Conservation (phyloP, 37 sponge, comb jelly and placozoan species). For the Axinella damicornis region DNA sequence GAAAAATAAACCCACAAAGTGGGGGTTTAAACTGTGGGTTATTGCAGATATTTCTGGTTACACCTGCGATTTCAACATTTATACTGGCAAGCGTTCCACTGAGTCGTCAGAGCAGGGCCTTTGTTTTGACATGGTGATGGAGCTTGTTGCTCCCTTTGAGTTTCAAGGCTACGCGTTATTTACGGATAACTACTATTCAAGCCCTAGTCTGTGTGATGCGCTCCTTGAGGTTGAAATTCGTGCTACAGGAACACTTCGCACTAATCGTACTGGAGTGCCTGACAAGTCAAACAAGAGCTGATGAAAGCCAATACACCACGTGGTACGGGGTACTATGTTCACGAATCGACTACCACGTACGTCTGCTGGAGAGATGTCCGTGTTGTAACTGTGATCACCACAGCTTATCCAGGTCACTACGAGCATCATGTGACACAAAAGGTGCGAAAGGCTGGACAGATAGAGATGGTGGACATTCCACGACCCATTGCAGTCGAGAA, state of each 20-base stretch:
- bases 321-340: constrained; percentile 43
- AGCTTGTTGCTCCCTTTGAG: neutral
- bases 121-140: neutral
- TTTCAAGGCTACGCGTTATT: constrained; percentile 56
- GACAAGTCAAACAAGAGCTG: neutral
- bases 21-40: constrained; percentile 51
- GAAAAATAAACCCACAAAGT: constrained; percentile 46
- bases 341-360: constrained; percentile 21
- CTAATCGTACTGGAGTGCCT: constrained; percentile 21
- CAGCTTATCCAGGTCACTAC: constrained; percentile 42
- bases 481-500: constrained; percentile 31
- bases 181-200: constrained; percentile 51
- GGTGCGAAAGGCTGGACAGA: neutral
- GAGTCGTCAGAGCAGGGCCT: neutral
- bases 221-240: neutral
- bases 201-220: neutral
- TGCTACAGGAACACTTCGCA: constrained; percentile 30
- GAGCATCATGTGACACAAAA: constrained; percentile 4
- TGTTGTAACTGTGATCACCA: constrained; percentile 49
- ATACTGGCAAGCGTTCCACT: constrained; percentile 19
- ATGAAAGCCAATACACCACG: neutral
- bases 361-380: constrained; percentile 36
- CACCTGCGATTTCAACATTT: constrained; percentile 20
- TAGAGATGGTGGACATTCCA: constrained; percentile 25
- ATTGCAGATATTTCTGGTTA: constrained; percentile 17